Percentiles rank a stretch among this genome's conserved stretches.
These are phyloP conservation scores for Zophobas atratus DNA, from an alignment of 1,140 invertebrate species.

Conservation along the genomic window DNA sequence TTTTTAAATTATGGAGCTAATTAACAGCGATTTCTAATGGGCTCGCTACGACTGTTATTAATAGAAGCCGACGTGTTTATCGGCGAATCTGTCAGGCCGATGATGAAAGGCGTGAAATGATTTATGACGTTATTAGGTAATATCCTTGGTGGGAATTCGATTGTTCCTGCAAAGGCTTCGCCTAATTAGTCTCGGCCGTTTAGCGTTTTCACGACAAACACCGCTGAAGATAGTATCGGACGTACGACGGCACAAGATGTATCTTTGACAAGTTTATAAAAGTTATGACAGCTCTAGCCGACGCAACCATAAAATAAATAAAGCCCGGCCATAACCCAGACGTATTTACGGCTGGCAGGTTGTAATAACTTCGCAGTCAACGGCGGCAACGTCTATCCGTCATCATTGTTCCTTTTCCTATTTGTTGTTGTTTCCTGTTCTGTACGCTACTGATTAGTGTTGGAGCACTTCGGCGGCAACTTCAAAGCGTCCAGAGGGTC, in stretches of 20 bases:
- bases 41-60: conserved; percentile 38
- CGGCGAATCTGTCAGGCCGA: conserved; percentile 39
- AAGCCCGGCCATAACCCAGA: conserved; percentile 52
- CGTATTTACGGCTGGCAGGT: conserved; percentile 48
- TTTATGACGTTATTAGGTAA: conserved; percentile 46
- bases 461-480: conserved; percentile 55
- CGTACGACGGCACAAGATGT: conserved; percentile 5
- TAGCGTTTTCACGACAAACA: not conserved
- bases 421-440: conserved; percentile 62
- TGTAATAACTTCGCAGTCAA: conserved; percentile 52
- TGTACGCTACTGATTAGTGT: conserved; percentile 62
- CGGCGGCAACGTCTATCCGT: conserved; percentile 45
- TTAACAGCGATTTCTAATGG: conserved; percentile 44
- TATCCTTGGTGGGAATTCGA: conserved; percentile 36
- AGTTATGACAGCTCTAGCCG: conserved; percentile 63
- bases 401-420: conserved; percentile 51
- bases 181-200: conserved; percentile 22
- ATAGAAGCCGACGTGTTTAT: conserved; percentile 45
- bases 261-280: conserved; percentile 58
- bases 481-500: conserved; percentile 66
- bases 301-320: conserved; percentile 63
- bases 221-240: conserved; percentile 4
- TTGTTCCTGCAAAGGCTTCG: conserved; percentile 35
- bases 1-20: conserved; percentile 44
- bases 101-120: conserved; percentile 46